phyloP scores from a whole-genome alignment of 2,797 vertebrate genomes.

The Babyrousa celebensis region DNA sequence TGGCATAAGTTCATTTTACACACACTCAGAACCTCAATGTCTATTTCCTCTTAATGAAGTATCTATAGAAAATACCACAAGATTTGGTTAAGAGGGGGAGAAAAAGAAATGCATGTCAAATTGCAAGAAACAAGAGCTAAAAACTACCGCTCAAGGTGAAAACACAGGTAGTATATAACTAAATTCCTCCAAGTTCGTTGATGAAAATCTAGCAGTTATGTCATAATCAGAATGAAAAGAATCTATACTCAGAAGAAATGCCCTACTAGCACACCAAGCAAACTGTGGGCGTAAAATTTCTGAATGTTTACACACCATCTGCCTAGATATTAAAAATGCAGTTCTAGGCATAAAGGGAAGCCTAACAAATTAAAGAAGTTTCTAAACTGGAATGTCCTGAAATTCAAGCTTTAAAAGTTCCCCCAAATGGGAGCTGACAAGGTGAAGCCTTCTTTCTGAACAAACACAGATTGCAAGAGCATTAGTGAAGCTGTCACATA shows the following conservation, averaged over 20 bases:
- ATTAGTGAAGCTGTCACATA: background rate
- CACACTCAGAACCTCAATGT: slow-evolving; percentile 46
- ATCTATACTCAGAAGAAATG: slow-evolving; percentile 82
- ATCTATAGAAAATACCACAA: slow-evolving; percentile 52
- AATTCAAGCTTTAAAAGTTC: slow-evolving; percentile 70
- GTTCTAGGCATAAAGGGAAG: slow-evolving; percentile 85
- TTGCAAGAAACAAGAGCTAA: slow-evolving; percentile 48
- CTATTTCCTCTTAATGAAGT: slow-evolving; percentile 38
- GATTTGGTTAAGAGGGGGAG: background rate
- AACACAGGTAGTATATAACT: background rate
- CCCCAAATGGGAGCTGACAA: background rate
- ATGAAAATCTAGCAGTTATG: slow-evolving; percentile 61
- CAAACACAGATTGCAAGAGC: background rate
- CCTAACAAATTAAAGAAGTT: slow-evolving; percentile 85
- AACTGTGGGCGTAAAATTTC: slow-evolving; percentile 80
- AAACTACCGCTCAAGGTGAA: slow-evolving; percentile 14
- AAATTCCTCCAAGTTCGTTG: slow-evolving; percentile 63
- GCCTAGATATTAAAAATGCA: slow-evolving; percentile 88
- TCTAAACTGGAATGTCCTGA: slow-evolving; percentile 80
- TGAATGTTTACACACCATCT: slow-evolving; percentile 86
- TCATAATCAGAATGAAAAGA: slow-evolving; percentile 83
- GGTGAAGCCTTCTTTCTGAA: slow-evolving; percentile 25
- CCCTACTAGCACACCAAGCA: slow-evolving; percentile 79
- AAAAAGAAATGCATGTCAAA: slow-evolving; percentile 32
- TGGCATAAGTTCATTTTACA: slow-evolving; percentile 5